Conservation (phyloP, 1,140 invertebrate species). For the Hormaphis cornu region DNA sequence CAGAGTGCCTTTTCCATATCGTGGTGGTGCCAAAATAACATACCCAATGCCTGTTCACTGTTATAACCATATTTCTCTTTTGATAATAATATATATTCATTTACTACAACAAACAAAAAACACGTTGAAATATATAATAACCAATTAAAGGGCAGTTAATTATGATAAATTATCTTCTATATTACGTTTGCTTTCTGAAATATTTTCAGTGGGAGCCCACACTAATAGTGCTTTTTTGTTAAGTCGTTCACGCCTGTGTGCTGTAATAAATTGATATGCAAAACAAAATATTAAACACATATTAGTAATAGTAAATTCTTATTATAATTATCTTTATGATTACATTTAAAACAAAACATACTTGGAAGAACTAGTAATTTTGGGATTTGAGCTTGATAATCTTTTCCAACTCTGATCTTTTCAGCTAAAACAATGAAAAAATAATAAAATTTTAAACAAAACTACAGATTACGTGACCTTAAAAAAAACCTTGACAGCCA, state of each 20-base stretch:
- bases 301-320: neutral
- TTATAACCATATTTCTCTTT: conserved; percentile 98
- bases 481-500: neutral
- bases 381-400: conserved; percentile 86
- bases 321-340: conserved; percentile 5
- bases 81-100: conserved; percentile 87
- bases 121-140: neutral
- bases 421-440: conserved; percentile 52
- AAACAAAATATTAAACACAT: conserved; percentile 35
- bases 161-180: conserved; percentile 39
- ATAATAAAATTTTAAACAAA: neutral
- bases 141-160: neutral
- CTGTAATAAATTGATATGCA: too few relatives aligned
- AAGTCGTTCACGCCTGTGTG: conserved; percentile 52
- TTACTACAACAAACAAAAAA: conserved; percentile 56
- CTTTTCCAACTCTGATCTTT: conserved; percentile 86
- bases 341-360: neutral
- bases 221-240: conserved; percentile 81
- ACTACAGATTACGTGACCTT: neutral
- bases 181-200: conserved; percentile 77
- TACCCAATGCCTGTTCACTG: conserved; percentile 91
- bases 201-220: conserved; percentile 84
- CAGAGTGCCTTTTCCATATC: conserved; percentile 82
- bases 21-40: conserved; percentile 98
- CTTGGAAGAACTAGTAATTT: conserved; percentile 47